Conservation (phyloP, 2,797 vertebrate species). For the Acipenser oxyrinchus region DNA sequence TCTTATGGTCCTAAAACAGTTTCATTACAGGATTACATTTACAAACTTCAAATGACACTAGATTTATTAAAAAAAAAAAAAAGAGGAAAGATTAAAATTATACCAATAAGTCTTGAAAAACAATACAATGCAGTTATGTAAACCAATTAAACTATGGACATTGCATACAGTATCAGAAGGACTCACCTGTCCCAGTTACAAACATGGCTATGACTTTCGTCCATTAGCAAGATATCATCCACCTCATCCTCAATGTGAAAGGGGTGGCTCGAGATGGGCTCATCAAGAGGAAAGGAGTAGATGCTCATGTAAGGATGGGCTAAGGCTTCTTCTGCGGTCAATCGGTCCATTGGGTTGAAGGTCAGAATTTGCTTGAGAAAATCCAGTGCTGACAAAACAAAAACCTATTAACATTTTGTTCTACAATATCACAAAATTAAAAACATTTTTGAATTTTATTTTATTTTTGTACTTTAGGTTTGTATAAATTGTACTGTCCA, state of each 20-base stretch:
- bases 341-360: conserved; percentile 94
- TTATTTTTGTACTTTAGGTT: background rate
- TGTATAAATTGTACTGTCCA: no score
- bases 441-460: background rate
- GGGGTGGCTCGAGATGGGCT: conserved; percentile 90
- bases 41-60: no score
- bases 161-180: no score
- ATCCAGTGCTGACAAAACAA: conserved; percentile 71
- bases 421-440: background rate
- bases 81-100: no score
- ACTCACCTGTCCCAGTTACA: conserved; percentile 92
- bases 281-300: conserved; percentile 93
- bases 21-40: no score
- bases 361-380: conserved; percentile 97
- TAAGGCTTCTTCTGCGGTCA: conserved; percentile 94
- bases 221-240: conserved; percentile 96
- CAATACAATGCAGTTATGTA: no score
- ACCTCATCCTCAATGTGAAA: conserved; percentile 99
- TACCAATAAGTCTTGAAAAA: no score
- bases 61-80: no score
- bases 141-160: no score
- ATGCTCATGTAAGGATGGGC: conserved; percentile 98
- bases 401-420: background rate
- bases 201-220: conserved; percentile 90
- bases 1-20: no score